A percentile compares a stretch with the other conserved stretches of the same genome.
Conservation (phyloP, 2,888 invertebrate species). For the Clusia tigrina region DNA sequence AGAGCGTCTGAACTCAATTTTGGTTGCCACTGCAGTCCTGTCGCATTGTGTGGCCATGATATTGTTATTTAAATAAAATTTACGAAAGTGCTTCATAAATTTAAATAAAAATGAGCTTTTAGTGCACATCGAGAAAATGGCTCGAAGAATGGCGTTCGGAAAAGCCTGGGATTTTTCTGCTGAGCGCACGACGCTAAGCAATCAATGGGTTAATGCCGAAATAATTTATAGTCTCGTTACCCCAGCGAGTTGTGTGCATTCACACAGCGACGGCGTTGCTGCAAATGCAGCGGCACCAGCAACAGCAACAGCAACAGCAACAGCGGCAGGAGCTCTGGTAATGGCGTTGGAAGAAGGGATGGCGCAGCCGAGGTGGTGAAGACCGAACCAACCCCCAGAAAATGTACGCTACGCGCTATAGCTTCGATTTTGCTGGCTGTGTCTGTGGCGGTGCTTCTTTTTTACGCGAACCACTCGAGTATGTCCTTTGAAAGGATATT, state of each 20-base stretch:
- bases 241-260: slow-evolving; percentile 15
- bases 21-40: too few species aligned
- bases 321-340: background rate
- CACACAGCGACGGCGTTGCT: slow-evolving; percentile 9
- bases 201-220: slow-evolving; percentile 32
- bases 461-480: background rate
- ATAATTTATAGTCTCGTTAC: slow-evolving; percentile 31
- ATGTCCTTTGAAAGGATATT: slow-evolving; percentile 20
- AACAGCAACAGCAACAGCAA: background rate
- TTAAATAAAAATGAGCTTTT: too few species aligned
- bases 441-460: background rate
- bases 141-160: background rate
- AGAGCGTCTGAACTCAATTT: too few species aligned
- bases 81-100: too few species aligned
- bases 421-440: background rate
- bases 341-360: background rate
- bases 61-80: too few species aligned
- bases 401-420: background rate
- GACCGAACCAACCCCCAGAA: background rate
- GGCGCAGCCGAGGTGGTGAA: background rate
- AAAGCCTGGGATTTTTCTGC: background rate
- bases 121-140: too few species aligned
- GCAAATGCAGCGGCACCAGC: slow-evolving; percentile 18
- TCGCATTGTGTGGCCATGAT: too few species aligned
- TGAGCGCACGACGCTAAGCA: slow-evolving; percentile 18